Percentiles rank a stretch among this genome's conserved stretches.
Evolutionary conservation across 1,140 invertebrate species (phyloP).

Genomic region (Agrypnia vestita): DNA sequence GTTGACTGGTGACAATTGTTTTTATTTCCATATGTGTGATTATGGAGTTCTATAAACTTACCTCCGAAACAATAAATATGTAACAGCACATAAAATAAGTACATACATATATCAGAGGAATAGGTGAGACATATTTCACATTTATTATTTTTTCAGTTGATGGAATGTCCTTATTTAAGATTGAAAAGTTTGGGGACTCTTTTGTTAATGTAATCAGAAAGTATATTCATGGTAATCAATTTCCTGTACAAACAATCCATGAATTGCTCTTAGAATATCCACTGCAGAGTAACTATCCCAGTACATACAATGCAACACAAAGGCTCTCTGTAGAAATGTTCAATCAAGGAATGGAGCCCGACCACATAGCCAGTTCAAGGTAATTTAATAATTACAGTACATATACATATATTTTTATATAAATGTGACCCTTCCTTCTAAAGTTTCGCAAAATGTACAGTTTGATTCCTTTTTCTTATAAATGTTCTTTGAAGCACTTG

Average conservation of each 20-base stretch:
- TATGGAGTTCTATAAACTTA: too few relatives aligned
- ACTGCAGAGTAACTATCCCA: not conserved
- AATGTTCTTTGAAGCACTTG: too few relatives aligned
- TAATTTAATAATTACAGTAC: not conserved
- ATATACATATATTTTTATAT: not conserved
- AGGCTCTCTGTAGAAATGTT: conserved; percentile 34
- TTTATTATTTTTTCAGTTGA: conserved; percentile 71
- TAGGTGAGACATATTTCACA: not conserved
- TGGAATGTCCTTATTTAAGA: conserved; percentile 75
- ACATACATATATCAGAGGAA: not conserved
- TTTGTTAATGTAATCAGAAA: conserved; percentile 62
- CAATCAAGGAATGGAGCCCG: conserved; percentile 12
- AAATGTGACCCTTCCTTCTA: too few relatives aligned
- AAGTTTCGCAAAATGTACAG: too few relatives aligned
- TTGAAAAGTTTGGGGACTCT: conserved; percentile 73
- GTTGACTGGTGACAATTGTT: too few relatives aligned
- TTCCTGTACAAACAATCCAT: not conserved
- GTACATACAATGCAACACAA: conserved; percentile 31
- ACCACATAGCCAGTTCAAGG: conserved; percentile 48
- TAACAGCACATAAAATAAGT: not conserved
- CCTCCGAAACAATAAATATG: not conserved
- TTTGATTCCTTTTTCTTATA: too few relatives aligned
- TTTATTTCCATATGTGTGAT: too few relatives aligned
- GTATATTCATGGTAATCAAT: conserved; percentile 38
- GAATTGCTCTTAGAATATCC: conserved; percentile 34